A percentile compares a stretch with the other conserved stretches of the same genome.
These are phyloP conservation scores for Parotocinclus haroldoi DNA, from an alignment of 2,797 vertebrate species.

Conservation along the genomic window DNA sequence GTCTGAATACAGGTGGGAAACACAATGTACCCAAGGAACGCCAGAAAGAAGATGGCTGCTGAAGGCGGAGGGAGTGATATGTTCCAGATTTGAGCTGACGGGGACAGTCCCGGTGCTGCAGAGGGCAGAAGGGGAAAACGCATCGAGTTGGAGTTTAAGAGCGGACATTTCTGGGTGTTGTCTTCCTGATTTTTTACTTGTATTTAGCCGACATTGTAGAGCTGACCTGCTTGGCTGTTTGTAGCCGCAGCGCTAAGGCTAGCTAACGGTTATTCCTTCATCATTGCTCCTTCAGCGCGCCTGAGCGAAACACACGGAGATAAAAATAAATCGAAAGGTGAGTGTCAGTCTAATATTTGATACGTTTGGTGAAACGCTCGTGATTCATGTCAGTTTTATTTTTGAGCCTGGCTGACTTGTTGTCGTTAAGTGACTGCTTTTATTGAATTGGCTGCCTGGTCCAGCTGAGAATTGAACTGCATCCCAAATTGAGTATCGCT, in stretches of 20 bases:
- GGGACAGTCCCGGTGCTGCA: constrained; percentile 29
- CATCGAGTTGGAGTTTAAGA: background rate
- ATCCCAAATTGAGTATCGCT: background rate
- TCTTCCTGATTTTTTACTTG: constrained; percentile 3
- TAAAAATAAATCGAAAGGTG: background rate
- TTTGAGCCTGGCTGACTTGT: background rate
- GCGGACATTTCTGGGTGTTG: background rate
- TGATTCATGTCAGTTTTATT: background rate
- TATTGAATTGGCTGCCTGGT: background rate
- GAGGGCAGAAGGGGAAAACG: constrained; percentile 1
- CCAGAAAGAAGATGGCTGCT: constrained; percentile 78
- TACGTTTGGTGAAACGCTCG: background rate
- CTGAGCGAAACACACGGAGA: background rate
- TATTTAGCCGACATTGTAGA: constrained; percentile 62
- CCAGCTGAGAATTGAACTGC: background rate
- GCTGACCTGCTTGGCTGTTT: constrained; percentile 54
- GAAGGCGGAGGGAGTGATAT: constrained; percentile 53
- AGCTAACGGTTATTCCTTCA: constrained; percentile 40
- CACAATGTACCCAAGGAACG: constrained; percentile 5
- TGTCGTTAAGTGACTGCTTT: too few species aligned
- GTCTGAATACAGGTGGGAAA: constrained; percentile 10
- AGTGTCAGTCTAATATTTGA: background rate
- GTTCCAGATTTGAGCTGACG: constrained; percentile 56
- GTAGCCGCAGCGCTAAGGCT: constrained; percentile 51
- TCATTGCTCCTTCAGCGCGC: constrained; percentile 32